Percentiles rank a stretch among this genome's conserved stretches.
phyloP scores from a whole-genome alignment of 2,797 vertebrate genomes.

The Pyrocephalus nanus region DNA sequence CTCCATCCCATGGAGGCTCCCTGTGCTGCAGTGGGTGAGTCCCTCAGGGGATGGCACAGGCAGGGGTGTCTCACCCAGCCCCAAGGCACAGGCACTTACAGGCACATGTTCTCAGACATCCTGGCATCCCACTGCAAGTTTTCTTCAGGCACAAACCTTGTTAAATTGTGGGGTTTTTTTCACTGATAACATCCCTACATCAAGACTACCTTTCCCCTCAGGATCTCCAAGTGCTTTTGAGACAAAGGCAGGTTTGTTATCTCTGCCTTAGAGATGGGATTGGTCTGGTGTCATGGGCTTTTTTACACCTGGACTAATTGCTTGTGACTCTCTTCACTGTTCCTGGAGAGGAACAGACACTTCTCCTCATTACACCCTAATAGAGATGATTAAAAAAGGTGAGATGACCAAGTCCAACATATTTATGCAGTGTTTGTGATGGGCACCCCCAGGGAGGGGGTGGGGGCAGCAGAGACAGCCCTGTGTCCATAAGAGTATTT shows the following conservation, averaged over 20 bases:
- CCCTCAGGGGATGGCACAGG: neutral
- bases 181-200: rapidly evolving
- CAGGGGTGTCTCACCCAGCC: neutral
- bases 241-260: neutral
- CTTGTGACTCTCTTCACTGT: neutral
- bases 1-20: neutral
- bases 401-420: neutral
- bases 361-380: neutral
- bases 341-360: neutral
- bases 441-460: neutral
- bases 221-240: neutral
- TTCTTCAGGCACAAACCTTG: neutral
- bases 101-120: neutral
- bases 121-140: neutral
- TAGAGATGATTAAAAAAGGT: neutral
- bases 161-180: neutral
- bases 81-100: rapidly evolving
- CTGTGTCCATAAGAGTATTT: rapidly evolving
- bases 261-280: neutral
- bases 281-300: neutral
- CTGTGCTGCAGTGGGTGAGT: neutral
- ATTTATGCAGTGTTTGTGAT: neutral
- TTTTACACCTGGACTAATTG: neutral
- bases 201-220: neutral
- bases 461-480: neutral